A percentile compares a stretch with the other conserved stretches of the same genome.
Evolutionary conservation across 2,113 vertebrate species (phyloP).

Genomic region (Ascaphus truei): DNA sequence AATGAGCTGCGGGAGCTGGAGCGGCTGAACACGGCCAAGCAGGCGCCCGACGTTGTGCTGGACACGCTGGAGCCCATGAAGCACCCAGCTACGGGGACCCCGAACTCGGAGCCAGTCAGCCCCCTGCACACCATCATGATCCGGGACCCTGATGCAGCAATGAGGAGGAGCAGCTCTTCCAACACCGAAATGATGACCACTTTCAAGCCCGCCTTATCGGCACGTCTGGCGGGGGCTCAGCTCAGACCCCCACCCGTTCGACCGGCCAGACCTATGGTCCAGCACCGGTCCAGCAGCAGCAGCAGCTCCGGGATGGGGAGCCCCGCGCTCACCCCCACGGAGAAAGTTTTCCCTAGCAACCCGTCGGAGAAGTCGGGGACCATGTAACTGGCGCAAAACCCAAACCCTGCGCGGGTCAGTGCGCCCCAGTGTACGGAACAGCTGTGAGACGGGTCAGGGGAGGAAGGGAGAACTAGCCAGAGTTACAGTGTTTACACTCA

Average conservation of each 20-base stretch:
- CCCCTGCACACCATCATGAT: slow-evolving; percentile 96
- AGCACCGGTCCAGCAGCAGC: slow-evolving; percentile 92
- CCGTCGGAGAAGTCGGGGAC: slow-evolving; percentile 84
- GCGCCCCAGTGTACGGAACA: neutral
- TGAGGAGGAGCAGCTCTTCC: slow-evolving; percentile 91
- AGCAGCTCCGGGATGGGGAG: slow-evolving; percentile 91
- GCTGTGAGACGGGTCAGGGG: neutral
- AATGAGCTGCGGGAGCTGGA: slow-evolving; percentile 94
- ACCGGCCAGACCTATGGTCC: slow-evolving; percentile 71
- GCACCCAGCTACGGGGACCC: slow-evolving; percentile 64
- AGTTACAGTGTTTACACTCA: neutral
- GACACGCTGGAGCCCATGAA: slow-evolving; percentile 95
- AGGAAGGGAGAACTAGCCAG: neutral
- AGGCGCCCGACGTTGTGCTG: slow-evolving; percentile 92
- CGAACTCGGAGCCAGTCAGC: slow-evolving; percentile 87
- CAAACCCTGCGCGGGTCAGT: neutral
- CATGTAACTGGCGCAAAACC: slow-evolving; percentile 63
- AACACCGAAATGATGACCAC: slow-evolving; percentile 94
- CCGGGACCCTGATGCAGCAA: slow-evolving; percentile 89
- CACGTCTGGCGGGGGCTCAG: slow-evolving; percentile 83
- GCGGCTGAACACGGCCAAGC: slow-evolving; percentile 91
- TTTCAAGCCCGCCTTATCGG: slow-evolving; percentile 88
- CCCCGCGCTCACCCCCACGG: slow-evolving; percentile 89
- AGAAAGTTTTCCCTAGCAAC: slow-evolving; percentile 87
- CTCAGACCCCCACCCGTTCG: slow-evolving; percentile 84